phyloP scores from a whole-genome alignment of 2,797 vertebrate genomes.

The Selene dorsalis region DNA sequence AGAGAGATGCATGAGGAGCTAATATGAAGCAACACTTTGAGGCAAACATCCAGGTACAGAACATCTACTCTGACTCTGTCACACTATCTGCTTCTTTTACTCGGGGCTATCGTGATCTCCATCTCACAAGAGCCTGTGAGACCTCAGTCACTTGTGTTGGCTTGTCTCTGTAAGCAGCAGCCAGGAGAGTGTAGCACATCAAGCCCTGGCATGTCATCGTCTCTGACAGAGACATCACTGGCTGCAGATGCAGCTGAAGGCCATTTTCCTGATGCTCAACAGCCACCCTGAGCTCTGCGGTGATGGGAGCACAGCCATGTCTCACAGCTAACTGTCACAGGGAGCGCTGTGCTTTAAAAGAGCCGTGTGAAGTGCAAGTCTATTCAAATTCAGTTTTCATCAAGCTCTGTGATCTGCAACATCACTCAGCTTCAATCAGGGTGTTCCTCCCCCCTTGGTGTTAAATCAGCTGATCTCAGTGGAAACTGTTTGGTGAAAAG shows the following conservation, averaged over 20 bases:
- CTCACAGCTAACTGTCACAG: conserved; percentile 33
- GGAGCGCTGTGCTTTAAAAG: conserved; percentile 21
- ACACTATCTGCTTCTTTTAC: conserved; percentile 20
- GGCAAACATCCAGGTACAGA: conserved; percentile 16
- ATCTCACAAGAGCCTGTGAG: conserved; percentile 8
- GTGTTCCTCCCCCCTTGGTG: conserved; percentile 14
- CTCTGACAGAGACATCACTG: conserved; percentile 49
- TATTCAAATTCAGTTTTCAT: conserved; percentile 59
- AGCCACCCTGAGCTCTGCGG: not conserved
- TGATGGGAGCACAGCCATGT: conserved; percentile 26
- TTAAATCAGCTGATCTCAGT: conserved; percentile 39
- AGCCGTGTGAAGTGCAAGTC: conserved; percentile 60
- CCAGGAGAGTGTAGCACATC: conserved; percentile 24
- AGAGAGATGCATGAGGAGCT: conserved; percentile 1
- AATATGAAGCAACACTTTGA: conserved; percentile 9
- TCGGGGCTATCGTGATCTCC: conserved; percentile 5
- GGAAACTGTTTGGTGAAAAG: not conserved
- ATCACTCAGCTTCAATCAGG: conserved; percentile 3
- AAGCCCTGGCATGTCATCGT: conserved; percentile 34
- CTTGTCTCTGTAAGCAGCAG: conserved; percentile 20
- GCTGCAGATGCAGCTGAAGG: conserved; percentile 38
- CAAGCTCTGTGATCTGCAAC: conserved; percentile 18
- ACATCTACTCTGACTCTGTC: conserved; percentile 3
- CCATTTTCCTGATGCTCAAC: conserved; percentile 29
- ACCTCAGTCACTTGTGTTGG: conserved; percentile 3